Evolutionary conservation across 1,140 invertebrate species (phyloP).

Genomic region (Cotesia vestalis): DNA sequence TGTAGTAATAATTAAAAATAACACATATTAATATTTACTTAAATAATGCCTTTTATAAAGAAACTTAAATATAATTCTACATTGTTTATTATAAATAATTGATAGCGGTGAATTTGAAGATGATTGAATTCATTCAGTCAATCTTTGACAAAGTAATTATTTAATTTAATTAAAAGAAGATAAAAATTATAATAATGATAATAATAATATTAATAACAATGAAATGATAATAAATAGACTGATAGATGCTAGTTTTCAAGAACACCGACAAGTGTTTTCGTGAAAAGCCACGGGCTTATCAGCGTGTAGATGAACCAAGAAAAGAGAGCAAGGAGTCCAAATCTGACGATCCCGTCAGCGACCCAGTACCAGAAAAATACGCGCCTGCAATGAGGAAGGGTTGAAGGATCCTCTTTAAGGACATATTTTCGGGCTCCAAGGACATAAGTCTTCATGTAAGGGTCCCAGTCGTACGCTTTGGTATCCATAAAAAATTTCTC

Average conservation of each 20-base stretch:
- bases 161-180: neutral
- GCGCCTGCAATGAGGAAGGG: slow-evolving; percentile 74
- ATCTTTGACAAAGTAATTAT: neutral
- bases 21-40: no score
- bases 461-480: slow-evolving; percentile 72
- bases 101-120: neutral
- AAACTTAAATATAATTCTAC: no score
- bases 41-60: no score
- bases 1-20: no score
- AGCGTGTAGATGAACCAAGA: slow-evolving; percentile 53
- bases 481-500: slow-evolving; percentile 70
- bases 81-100: no score
- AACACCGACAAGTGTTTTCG: slow-evolving; percentile 4
- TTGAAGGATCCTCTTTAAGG: slow-evolving; percentile 80
- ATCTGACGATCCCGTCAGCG: slow-evolving; percentile 50
- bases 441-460: slow-evolving; percentile 77
- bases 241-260: slow-evolving; percentile 2
- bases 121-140: neutral
- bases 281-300: neutral
- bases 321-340: slow-evolving; percentile 43
- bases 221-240: neutral
- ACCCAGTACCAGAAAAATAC: slow-evolving; percentile 57
- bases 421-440: slow-evolving; percentile 77
- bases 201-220: slow-evolving; percentile 5
- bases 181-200: neutral